Conservation (phyloP, 1,140 invertebrate species). For the Caenorhabditis remanei region DNA sequence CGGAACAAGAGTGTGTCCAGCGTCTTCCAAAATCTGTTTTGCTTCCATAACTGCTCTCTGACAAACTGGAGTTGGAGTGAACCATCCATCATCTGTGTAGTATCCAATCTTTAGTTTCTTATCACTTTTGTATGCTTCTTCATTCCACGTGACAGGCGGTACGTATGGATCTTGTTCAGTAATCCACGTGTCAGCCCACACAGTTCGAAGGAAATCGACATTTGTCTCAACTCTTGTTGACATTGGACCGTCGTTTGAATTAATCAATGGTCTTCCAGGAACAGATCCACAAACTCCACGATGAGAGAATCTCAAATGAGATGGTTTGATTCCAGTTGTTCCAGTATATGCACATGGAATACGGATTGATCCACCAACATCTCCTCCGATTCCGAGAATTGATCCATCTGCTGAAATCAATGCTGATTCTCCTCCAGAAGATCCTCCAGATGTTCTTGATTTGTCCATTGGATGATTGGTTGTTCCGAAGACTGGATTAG, state of each 20-base stretch:
- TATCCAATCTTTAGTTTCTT: slow-evolving; percentile 76
- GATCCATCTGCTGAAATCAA: slow-evolving; percentile 76
- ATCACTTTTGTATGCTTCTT: slow-evolving; percentile 56
- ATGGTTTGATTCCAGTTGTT: slow-evolving; percentile 63
- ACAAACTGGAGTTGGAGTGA: slow-evolving; percentile 76
- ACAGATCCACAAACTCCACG: slow-evolving; percentile 59
- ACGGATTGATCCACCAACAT: slow-evolving; percentile 78
- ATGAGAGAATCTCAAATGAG: slow-evolving; percentile 54
- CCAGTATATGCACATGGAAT: slow-evolving; percentile 75
- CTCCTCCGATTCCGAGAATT: slow-evolving; percentile 78
- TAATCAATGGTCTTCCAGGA: slow-evolving; percentile 63
- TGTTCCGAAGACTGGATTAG: slow-evolving; percentile 66
- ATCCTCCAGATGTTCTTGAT: slow-evolving; percentile 68
- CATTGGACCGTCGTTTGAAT: slow-evolving; percentile 64
- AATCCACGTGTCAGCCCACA: slow-evolving; percentile 62
- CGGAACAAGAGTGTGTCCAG: slow-evolving; percentile 74
- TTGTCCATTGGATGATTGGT: slow-evolving; percentile 64
- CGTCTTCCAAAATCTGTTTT: slow-evolving; percentile 69
- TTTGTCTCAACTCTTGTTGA: slow-evolving; percentile 45
- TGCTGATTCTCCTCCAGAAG: slow-evolving; percentile 75
- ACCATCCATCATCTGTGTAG: slow-evolving; percentile 74
- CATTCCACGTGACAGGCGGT: slow-evolving; percentile 62
- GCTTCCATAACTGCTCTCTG: slow-evolving; percentile 75
- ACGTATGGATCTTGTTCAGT: slow-evolving; percentile 61
- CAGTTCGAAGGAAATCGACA: slow-evolving; percentile 52